These are phyloP conservation scores for Agrotis segetum DNA, from an alignment of 2,888 invertebrate genomes.

Conservation along the genomic window DNA sequence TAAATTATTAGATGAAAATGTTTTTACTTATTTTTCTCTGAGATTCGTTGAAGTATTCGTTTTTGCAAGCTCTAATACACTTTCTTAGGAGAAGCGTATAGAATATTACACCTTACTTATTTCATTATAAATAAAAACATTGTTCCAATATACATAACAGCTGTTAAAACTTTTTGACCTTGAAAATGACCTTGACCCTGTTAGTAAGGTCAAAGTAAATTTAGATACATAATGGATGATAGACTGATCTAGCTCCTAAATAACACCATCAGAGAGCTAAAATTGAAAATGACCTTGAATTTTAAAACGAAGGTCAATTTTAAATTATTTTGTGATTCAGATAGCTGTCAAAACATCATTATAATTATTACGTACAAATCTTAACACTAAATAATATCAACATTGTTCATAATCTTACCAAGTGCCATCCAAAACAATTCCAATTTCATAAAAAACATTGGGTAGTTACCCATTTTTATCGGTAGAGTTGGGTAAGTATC, in stretches of 20 bases:
- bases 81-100: slow-evolving; percentile 58
- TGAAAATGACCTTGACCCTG: slow-evolving; percentile 21
- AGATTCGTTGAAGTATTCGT: slow-evolving; percentile 61
- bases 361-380: slow-evolving; percentile 31
- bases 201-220: slow-evolving; percentile 15
- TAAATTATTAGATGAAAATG: not conserved
- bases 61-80: slow-evolving; percentile 61
- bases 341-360: slow-evolving; percentile 38
- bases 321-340: not conserved
- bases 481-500: not conserved
- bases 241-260: not conserved
- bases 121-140: slow-evolving; percentile 39
- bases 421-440: not conserved
- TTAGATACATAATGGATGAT: not conserved
- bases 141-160: slow-evolving; percentile 21
- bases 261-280: slow-evolving; percentile 15
- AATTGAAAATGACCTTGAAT: slow-evolving; percentile 2
- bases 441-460: slow-evolving; percentile 3
- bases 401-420: slow-evolving; percentile 10
- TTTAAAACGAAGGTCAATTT: slow-evolving; percentile 11
- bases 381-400: slow-evolving; percentile 52
- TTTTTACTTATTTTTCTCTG: slow-evolving; percentile 25
- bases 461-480: not conserved
- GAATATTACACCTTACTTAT: slow-evolving; percentile 44
- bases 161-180: slow-evolving; percentile 35